These are phyloP conservation scores for Sebastes matsubarae DNA, from an alignment of 2,797 vertebrate species.

Conservation along the genomic window DNA sequence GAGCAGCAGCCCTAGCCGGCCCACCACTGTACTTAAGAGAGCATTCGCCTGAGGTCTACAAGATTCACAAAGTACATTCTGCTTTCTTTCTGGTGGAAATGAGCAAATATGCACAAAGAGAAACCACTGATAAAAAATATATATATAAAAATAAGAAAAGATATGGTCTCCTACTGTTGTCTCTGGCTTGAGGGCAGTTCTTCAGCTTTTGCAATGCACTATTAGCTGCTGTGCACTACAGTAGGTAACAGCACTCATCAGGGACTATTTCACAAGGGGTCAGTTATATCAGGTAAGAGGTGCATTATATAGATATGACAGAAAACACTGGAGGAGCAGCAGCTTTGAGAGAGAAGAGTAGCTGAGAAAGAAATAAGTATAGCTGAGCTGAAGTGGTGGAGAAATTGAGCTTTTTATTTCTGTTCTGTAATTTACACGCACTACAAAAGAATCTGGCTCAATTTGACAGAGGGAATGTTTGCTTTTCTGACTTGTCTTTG, in stretches of 20 bases:
- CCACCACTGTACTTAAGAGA: background rate
- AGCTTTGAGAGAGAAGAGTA: background rate
- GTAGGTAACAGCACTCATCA: conserved; percentile 17
- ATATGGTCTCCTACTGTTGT: background rate
- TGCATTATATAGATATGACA: conserved; percentile 8
- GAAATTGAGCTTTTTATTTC: background rate
- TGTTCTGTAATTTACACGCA: background rate
- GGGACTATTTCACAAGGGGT: conserved; percentile 25
- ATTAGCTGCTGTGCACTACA: background rate
- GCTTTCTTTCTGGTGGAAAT: background rate
- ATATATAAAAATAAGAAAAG: background rate
- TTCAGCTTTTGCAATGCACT: conserved; percentile 5
- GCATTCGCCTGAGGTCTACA: background rate
- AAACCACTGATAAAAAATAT: background rate
- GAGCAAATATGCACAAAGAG: conserved; percentile 17
- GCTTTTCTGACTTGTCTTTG: background rate
- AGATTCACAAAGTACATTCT: background rate
- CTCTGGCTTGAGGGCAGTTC: conserved; percentile 5
- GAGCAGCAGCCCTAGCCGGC: background rate
- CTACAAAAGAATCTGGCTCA: background rate
- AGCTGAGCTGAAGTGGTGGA: background rate
- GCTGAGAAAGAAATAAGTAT: background rate
- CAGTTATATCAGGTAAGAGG: conserved; percentile 18
- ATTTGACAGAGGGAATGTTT: background rate
- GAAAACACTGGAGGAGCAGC: background rate